Base-by-base conservation (phyloP, 1,140 invertebrate species). In the Cardiocondyla obscurior region DNA sequence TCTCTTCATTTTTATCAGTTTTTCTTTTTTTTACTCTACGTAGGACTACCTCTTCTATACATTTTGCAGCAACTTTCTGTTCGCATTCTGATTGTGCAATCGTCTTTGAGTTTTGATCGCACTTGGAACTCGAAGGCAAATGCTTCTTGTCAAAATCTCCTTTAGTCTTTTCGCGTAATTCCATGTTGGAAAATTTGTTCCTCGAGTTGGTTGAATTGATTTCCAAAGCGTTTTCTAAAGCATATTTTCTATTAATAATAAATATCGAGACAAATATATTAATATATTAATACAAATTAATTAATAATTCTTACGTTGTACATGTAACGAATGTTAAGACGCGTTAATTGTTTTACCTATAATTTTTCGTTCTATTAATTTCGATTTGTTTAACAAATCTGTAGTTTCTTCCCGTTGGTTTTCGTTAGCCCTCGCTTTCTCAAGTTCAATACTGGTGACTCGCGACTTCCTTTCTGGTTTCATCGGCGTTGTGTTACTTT, bases 391-490 rank as follows among this genome's bases (percentile, higher is more conserved):
- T 36, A 92, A 57, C 14, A 92, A 77, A 79, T 89, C 91, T 16
- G 67, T 79, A 25, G 86, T 62, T 72, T 92, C 92, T 12, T 88
- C 83, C 53, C 62, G 73, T 14, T 67, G 55, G 49, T 86, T 81
- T 25, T 77, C 85, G 5, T 86, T 72, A 14, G 69, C 74, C 57
- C 64, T 88, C 19, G 82, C 19, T 76, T 90, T 83, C 30, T 82
- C 84, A 49, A 85, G 51, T n/a, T 90, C 82, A 22, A 81, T 46
- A 5, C 64, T 84, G 2, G 84, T 81, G 53, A 88, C 67, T 2
- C 86, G 86, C 14, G 86, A 90, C 39, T 90, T 91, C 16, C 90
- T 85, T 51, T 88, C 82, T 14, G 92, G 88, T 79, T 91, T 90
- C 87, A 92, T 81, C 65, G 91, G 70, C 86, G 79, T 85, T 64